These are phyloP conservation scores for Watsonalla cultraria DNA, from an alignment of 2,888 invertebrate genomes.

Conservation along the genomic window DNA sequence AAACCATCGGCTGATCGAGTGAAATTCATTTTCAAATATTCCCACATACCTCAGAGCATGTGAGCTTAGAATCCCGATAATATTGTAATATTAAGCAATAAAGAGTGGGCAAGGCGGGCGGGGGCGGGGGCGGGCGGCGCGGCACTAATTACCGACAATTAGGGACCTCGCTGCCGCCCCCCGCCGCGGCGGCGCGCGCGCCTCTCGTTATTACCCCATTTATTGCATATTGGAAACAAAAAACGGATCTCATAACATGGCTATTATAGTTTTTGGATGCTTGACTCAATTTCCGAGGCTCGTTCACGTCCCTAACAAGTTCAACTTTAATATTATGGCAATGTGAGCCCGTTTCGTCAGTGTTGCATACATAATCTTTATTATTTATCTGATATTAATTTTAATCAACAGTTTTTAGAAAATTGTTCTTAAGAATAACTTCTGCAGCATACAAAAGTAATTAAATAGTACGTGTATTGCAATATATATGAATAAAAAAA, in stretches of 20 bases:
- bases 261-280: conserved; percentile 39
- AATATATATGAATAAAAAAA: too few species aligned
- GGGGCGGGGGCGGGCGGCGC: conserved; percentile 27
- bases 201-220: conserved; percentile 53
- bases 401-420: background rate
- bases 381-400: conserved; percentile 1
- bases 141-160: conserved; percentile 70
- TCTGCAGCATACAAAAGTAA: too few species aligned
- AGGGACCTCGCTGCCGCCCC: conserved; percentile 33
- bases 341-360: background rate
- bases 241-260: conserved; percentile 37
- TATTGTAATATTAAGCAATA: conserved; percentile 69
- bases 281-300: conserved; percentile 21
- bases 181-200: conserved; percentile 32
- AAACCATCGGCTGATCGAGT: background rate
- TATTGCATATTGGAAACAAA: conserved; percentile 69
- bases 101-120: conserved; percentile 48
- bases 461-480: too few species aligned
- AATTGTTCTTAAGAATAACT: too few species aligned
- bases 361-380: too few species aligned
- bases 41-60: conserved; percentile 33
- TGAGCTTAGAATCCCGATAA: conserved; percentile 33
- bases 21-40: conserved; percentile 22
- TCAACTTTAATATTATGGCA: conserved; percentile 6
- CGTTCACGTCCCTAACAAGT: conserved; percentile 16